Evolutionary conservation across 1,140 invertebrate genomes (phyloP).

Genomic region (Delia radicum): DNA sequence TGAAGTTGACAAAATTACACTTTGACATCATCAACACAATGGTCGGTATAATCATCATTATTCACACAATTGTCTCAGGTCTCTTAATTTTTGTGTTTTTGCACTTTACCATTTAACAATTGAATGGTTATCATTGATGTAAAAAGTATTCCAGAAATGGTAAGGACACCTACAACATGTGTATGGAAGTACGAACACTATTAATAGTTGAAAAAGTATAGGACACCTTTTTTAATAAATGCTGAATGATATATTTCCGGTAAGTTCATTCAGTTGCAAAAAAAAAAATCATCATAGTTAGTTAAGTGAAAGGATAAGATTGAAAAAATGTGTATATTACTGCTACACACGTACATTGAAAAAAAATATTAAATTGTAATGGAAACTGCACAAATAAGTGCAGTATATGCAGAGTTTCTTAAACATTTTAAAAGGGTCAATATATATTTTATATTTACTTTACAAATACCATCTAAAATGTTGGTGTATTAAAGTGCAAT

Average conservation of each 20-base stretch:
- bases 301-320: background rate
- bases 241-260: constrained; percentile 9
- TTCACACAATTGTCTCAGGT: background rate
- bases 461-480: too few relatives aligned
- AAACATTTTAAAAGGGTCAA: too few relatives aligned
- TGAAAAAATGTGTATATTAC: too few relatives aligned
- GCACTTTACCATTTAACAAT: background rate
- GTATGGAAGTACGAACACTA: background rate
- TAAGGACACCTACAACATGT: background rate
- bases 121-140: background rate
- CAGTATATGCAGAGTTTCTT: too few relatives aligned
- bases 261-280: constrained; percentile 10
- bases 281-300: background rate
- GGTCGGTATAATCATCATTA: background rate
- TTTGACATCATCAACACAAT: background rate
- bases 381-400: background rate
- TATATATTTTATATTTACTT: too few relatives aligned
- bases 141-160: background rate
- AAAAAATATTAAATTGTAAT: background rate
- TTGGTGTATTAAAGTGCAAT: too few relatives aligned
- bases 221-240: constrained; percentile 16
- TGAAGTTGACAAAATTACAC: background rate
- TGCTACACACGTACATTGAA: too few relatives aligned
- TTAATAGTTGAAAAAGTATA: background rate
- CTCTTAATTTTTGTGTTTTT: background rate